These are phyloP conservation scores for Paratilapia polleni DNA, from an alignment of 2,113 vertebrate genomes.

Conservation along the genomic window DNA sequence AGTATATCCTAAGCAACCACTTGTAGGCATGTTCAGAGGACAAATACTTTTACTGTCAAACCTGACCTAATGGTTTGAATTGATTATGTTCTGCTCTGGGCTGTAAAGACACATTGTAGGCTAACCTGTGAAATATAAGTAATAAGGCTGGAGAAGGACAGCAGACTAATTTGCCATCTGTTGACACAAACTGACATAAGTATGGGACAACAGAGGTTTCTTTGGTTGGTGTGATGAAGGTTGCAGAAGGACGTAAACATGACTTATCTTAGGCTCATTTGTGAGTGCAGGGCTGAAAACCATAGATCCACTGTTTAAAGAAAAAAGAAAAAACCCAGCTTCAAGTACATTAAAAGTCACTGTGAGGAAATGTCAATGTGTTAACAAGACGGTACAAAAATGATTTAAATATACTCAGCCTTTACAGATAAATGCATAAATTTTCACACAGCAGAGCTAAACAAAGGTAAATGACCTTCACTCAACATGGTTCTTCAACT, in stretches of 20 bases:
- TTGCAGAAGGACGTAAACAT: slow-evolving; percentile 51
- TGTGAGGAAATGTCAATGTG: slow-evolving; percentile 73
- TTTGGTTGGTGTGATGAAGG: slow-evolving; percentile 69
- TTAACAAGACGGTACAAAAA: slow-evolving; percentile 45
- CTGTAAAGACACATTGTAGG: slow-evolving; percentile 2
- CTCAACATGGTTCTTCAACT: slow-evolving; percentile 16
- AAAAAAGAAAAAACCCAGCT: slow-evolving; percentile 83
- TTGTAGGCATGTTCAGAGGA: neutral
- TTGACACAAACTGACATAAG: slow-evolving; percentile 31
- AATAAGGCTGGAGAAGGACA: slow-evolving; percentile 51
- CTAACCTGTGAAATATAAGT: slow-evolving; percentile 34
- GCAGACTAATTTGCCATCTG: slow-evolving; percentile 46
- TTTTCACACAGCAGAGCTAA: slow-evolving; percentile 26
- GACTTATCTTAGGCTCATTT: slow-evolving; percentile 46
- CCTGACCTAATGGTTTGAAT: neutral
- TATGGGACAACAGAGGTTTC: slow-evolving; percentile 63
- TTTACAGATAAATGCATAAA: slow-evolving; percentile 31
- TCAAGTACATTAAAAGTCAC: slow-evolving; percentile 80
- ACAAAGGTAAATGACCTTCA: slow-evolving; percentile 32
- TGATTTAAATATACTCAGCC: slow-evolving; percentile 28
- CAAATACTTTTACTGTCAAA: neutral
- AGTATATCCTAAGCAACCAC: neutral
- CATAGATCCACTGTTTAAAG: slow-evolving; percentile 79
- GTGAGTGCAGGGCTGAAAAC: slow-evolving; percentile 77
- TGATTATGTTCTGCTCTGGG: neutral